Evolutionary conservation across 2,797 vertebrate species (phyloP).

Genomic region (Scarus forsteni): DNA sequence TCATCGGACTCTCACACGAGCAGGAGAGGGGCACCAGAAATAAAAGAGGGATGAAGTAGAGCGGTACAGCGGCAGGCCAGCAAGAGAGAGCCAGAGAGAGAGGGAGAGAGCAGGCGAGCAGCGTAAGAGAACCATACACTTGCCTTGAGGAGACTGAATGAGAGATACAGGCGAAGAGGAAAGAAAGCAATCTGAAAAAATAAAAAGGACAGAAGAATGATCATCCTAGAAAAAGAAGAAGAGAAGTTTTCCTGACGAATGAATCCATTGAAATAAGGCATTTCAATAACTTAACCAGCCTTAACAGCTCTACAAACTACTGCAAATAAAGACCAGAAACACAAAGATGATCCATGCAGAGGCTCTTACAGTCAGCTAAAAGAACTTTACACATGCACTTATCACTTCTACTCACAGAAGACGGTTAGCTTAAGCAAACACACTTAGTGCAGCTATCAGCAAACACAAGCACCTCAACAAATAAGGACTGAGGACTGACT

Average conservation of each 20-base stretch:
- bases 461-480: conserved; percentile 19
- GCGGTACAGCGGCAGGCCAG: conserved; percentile 79
- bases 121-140: conserved; percentile 88
- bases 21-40: conserved; percentile 83
- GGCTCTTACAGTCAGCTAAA: conserved; percentile 12
- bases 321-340: conserved; percentile 28
- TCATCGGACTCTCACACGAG: conserved; percentile 45
- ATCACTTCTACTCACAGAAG: conserved; percentile 48
- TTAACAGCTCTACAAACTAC: conserved; percentile 61
- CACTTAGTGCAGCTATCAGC: conserved; percentile 8
- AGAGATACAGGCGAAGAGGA: conserved; percentile 95
- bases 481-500: conserved; percentile 5
- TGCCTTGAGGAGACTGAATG: conserved; percentile 97
- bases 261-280: conserved; percentile 45
- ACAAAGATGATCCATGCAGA: conserved; percentile 29
- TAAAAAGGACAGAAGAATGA: conserved; percentile 85
- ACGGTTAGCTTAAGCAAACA: conserved; percentile 13
- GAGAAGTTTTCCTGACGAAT: conserved; percentile 47
- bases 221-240: conserved; percentile 64
- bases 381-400: conserved; percentile 65
- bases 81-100: conserved; percentile 56
- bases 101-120: conserved; percentile 79
- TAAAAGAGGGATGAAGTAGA: conserved; percentile 73
- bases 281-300: conserved; percentile 50
- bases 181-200: conserved; percentile 98